Conservation (phyloP, 2,797 vertebrate genomes). For the Acanthurus lineatus region DNA sequence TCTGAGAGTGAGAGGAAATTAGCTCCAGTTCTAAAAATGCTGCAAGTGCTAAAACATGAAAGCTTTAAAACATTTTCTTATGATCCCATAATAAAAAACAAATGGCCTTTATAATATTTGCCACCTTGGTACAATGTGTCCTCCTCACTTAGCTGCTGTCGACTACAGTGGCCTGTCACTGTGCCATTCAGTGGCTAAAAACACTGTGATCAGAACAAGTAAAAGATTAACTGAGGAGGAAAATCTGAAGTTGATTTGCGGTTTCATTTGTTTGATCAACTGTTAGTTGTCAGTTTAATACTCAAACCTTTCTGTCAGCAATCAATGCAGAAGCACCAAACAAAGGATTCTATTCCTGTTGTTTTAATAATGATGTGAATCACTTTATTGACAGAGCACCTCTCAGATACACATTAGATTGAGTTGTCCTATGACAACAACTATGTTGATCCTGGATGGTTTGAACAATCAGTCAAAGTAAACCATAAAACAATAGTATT, state of each 20-base stretch:
- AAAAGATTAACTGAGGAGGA: not conserved
- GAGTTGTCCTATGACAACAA: not conserved
- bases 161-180: not conserved
- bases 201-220: not conserved
- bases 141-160: not conserved
- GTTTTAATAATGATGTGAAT: not conserved
- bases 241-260: not conserved
- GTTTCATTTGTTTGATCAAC: not conserved
- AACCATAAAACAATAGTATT: not conserved
- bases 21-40: not conserved
- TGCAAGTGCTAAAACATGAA: not conserved
- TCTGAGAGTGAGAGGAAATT: not conserved
- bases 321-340: not conserved
- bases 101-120: not conserved
- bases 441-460: too few species aligned
- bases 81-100: not conserved
- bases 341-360: not conserved
- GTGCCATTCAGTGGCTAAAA: slow-evolving; percentile 53
- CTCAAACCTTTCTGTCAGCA: slow-evolving; percentile 5
- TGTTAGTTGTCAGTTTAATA: not conserved
- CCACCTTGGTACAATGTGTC: not conserved
- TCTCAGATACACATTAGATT: not conserved
- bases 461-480: not conserved
- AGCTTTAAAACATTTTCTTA: not conserved
- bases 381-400: not conserved